Evolutionary conservation across 2,888 invertebrate species (phyloP).

Genomic region (Amblyjoppa fuscipennis): DNA sequence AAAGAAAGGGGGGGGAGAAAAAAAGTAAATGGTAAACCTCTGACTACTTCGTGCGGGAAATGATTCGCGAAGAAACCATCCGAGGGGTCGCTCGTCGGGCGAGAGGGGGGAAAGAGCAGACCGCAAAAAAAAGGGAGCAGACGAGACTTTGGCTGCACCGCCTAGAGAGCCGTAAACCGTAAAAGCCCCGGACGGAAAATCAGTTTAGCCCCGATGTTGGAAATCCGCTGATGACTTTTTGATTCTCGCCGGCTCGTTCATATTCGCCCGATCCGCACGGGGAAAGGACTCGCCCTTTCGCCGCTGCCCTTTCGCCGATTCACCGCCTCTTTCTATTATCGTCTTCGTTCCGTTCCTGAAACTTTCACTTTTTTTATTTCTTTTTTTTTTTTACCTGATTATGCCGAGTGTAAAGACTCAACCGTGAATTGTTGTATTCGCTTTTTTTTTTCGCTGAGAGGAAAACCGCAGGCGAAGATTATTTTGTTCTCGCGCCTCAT

Average conservation of each 20-base stretch:
- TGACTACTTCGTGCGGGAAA: slow-evolving; percentile 54
- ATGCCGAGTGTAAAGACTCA: neutral
- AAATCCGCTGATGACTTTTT: slow-evolving; percentile 25
- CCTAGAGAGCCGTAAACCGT: neutral
- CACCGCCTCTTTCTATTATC: neutral
- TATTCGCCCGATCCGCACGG: neutral
- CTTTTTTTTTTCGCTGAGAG: neutral
- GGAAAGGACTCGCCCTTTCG: neutral
- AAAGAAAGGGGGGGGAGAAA: slow-evolving; percentile 20
- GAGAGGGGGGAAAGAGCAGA: slow-evolving; percentile 20
- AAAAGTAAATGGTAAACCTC: slow-evolving; percentile 47
- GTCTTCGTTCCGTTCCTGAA: neutral
- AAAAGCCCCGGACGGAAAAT: slow-evolving; percentile 26
- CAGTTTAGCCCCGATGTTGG: slow-evolving; percentile 32
- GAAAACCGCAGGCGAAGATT: neutral
- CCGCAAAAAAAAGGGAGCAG: slow-evolving; percentile 21
- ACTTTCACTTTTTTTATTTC: neutral
- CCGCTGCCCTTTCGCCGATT: neutral
- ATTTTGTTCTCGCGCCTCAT: neutral
- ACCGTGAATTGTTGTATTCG: neutral
- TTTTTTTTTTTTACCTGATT: neutral
- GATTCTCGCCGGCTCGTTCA: slow-evolving; percentile 15
- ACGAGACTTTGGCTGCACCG: slow-evolving; percentile 14
- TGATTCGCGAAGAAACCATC: slow-evolving; percentile 45
- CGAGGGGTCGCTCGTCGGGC: slow-evolving; percentile 27